Base-by-base conservation (phyloP, 2,113 vertebrate species). In the Calyptomena viridis region DNA sequence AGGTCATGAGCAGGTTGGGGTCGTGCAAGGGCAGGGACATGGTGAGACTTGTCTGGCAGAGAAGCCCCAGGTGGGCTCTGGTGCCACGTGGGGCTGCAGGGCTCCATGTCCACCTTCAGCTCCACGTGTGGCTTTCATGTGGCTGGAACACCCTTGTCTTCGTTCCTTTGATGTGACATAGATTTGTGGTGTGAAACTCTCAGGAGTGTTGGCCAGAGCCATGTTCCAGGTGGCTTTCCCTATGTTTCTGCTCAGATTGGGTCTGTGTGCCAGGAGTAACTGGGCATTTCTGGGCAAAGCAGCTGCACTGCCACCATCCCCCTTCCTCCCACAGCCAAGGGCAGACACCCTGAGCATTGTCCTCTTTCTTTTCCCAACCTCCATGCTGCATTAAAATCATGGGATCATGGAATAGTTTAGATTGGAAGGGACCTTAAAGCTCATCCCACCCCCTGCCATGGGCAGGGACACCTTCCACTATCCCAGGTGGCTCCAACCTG, bases 121-220 rank as follows among this genome's bases (percentile, higher is more conserved):
- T 58, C 44, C 24, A 42, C 5, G 1, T 0, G 22, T 24, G 18
- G 8, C 3, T n/a, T 81, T 87, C 14, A 20, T 25, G 62, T 14
- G 69, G 39, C 33, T 42, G 82, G 20, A 77, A 24, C 18, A 14
- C 22, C 30, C 10, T 60, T 1, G 2, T 18, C 50, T 62, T 49
- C 56, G 4, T 66, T 64, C 1, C 0, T 42, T 12, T n/a, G 17
- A 23, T 0, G 1, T 2, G 7, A 9, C 6, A 13, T 16, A 7
- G 19, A 14, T 77, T 46, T 68, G 27, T 20, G 73, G n/a, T 93
- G 63, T 68, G 47, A 55, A 89, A 27, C 40, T 7, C 59, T 44
- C 11, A 3, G 78, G 64, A 50, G 31, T 2, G 1, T 10, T 50
- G 52, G 31, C 60, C 59, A 8, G n/a, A 37, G 55, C 21, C 35